Evolutionary conservation across 2,888 invertebrate genomes (phyloP).

Genomic region (Monoplex corrugatus): DNA sequence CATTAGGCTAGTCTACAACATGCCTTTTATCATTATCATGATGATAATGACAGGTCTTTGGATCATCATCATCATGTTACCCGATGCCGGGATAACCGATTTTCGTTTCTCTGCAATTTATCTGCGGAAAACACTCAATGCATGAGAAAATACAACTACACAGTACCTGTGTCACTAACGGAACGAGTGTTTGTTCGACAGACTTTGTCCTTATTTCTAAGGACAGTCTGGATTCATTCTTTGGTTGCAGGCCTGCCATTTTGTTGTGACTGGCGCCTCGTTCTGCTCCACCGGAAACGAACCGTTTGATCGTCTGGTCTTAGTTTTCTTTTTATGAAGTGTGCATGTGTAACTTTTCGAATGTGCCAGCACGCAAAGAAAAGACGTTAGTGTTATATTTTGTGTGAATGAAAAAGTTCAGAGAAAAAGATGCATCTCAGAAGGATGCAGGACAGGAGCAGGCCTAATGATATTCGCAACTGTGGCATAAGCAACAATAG

Average conservation of each 20-base stretch:
- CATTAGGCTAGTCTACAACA: too few species aligned
- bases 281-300: slow-evolving; percentile 49
- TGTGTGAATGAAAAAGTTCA: background rate
- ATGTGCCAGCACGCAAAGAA: too few species aligned
- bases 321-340: background rate
- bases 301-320: background rate
- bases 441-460: background rate
- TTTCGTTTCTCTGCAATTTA: background rate
- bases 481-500: background rate
- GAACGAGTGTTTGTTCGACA: slow-evolving; percentile 95
- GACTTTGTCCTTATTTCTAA: slow-evolving; percentile 95
- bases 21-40: too few species aligned
- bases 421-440: background rate
- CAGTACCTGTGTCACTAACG: slow-evolving; percentile 95
- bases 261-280: slow-evolving; percentile 57
- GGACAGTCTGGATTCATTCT: slow-evolving; percentile 73
- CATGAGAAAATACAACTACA: background rate
- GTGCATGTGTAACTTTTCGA: background rate
- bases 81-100: background rate
- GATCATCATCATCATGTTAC: background rate
- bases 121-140: background rate
- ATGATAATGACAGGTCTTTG: too few species aligned
- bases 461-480: slow-evolving; percentile 4
- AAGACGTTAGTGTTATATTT: too few species aligned
- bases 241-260: slow-evolving; percentile 74